Percentiles rank a stretch among this genome's conserved stretches.
These are phyloP conservation scores for Eulemur coronatus DNA, from an alignment of 2,797 vertebrate genomes.

Conservation along the genomic window DNA sequence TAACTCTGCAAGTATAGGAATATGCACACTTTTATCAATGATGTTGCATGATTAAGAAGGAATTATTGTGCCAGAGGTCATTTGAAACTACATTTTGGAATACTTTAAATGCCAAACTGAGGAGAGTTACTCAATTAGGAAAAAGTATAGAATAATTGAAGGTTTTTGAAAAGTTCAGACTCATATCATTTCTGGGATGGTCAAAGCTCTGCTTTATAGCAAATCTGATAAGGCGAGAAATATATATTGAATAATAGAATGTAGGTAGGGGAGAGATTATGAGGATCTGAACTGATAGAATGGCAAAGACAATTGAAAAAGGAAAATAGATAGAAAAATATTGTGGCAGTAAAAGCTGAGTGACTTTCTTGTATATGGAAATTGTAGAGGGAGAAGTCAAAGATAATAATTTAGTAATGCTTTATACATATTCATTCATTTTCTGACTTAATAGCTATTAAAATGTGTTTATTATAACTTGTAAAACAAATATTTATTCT, in stretches of 20 bases:
- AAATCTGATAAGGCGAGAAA: neutral
- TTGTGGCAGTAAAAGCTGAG: neutral
- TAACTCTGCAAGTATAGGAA: neutral
- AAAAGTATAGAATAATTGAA: neutral
- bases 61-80: neutral
- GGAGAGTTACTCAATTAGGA: neutral
- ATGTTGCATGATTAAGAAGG: neutral
- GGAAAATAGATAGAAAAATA: neutral
- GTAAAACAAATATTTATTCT: neutral
- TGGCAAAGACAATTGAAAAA: neutral
- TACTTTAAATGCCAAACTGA: neutral
- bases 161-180: neutral
- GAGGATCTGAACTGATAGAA: neutral
- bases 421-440: constrained; percentile 1
- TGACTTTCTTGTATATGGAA: neutral
- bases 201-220: neutral
- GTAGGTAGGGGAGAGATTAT: neutral
- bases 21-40: neutral
- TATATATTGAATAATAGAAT: neutral
- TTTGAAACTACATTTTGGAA: neutral
- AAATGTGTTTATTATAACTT: neutral
- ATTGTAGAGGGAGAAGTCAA: neutral
- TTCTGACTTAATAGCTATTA: neutral
- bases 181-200: neutral
- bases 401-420: neutral